Evolutionary conservation across 2,888 invertebrate species (phyloP).

Genomic region (Lathronympha strigana): DNA sequence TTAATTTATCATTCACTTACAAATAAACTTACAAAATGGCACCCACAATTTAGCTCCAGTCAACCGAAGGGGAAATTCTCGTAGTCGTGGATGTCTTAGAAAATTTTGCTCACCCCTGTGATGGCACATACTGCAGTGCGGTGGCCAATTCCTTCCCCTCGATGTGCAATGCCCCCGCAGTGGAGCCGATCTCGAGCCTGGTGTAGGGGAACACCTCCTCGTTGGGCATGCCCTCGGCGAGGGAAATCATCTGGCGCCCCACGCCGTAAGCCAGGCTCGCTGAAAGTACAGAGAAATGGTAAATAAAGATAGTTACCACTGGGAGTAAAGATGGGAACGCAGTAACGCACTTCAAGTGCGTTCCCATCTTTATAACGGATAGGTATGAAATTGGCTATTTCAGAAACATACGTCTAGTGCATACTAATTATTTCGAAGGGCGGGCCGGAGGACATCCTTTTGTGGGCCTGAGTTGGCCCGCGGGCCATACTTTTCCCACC

Average conservation of each 20-base stretch:
- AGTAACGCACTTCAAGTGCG: too few relatives aligned
- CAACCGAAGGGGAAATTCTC: neutral
- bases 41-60: neutral
- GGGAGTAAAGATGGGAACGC: too few relatives aligned
- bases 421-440: too few relatives aligned
- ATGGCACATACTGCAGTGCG: slow-evolving; percentile 90
- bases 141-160: slow-evolving; percentile 85
- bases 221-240: slow-evolving; percentile 91
- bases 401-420: too few relatives aligned
- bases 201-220: slow-evolving; percentile 88
- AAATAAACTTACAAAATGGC: too few relatives aligned
- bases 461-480: too few relatives aligned
- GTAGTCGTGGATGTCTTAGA: neutral
- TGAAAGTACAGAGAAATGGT: slow-evolving; percentile 47
- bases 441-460: too few relatives aligned
- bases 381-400: too few relatives aligned
- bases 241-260: slow-evolving; percentile 80
- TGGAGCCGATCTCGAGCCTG: slow-evolving; percentile 84
- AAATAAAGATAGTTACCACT: neutral
- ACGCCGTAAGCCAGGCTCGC: slow-evolving; percentile 73
- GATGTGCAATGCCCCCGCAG: slow-evolving; percentile 81
- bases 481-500: too few relatives aligned
- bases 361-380: too few relatives aligned
- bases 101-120: slow-evolving; percentile 84
- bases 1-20: too few relatives aligned